A percentile compares a stretch with the other conserved stretches of the same genome.
Conservation (phyloP, 2,113 vertebrate species). For the Leucosticte australis region DNA sequence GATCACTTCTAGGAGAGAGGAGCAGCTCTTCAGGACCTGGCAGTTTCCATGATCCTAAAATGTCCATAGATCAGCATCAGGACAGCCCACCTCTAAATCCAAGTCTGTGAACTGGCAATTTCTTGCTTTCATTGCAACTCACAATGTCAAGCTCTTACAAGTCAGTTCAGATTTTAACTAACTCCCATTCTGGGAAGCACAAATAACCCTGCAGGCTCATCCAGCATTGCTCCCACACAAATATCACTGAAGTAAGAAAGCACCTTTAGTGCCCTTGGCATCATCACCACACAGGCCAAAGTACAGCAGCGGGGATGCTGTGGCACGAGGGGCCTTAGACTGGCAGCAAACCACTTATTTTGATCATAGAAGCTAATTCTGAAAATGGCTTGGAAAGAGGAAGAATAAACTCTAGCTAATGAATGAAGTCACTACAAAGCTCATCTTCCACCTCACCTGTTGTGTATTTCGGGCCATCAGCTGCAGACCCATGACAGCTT, state of each 20-base stretch:
- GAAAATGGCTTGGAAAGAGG: background rate
- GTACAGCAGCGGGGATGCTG: background rate
- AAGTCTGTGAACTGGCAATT: background rate
- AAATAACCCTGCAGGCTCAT: background rate
- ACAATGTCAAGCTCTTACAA: background rate
- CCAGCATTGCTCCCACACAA: background rate
- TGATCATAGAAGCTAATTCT: background rate
- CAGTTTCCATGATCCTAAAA: background rate
- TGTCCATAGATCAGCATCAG: background rate
- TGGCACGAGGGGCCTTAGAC: background rate
- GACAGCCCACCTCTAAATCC: background rate
- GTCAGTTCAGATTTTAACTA: background rate
- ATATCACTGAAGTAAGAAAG: background rate
- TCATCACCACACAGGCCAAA: background rate
- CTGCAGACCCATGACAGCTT: slow-evolving; percentile 76
- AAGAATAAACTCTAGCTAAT: background rate
- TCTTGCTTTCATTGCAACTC: background rate
- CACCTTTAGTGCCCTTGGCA: accelerated
- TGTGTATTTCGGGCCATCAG: slow-evolving; percentile 65
- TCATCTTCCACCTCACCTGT: slow-evolving; percentile 54
- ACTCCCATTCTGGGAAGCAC: background rate
- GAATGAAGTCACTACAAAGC: background rate
- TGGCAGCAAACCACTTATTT: background rate
- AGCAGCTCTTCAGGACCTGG: background rate
- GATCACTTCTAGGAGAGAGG: background rate